Conservation (phyloP, 2,888 invertebrate species). For the Athalia rosae region DNA sequence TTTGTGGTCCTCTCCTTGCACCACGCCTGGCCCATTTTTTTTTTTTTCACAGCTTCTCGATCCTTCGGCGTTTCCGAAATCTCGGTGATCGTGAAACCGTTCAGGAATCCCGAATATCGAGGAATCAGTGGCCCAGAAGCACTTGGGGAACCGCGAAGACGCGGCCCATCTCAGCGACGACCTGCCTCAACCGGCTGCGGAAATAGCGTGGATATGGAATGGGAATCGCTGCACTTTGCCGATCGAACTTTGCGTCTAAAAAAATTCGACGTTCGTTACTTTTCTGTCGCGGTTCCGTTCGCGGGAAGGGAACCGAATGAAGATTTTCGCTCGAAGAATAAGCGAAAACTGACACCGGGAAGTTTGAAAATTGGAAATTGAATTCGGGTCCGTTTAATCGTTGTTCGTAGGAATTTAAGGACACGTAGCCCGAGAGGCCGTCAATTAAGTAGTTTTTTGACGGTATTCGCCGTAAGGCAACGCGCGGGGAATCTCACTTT, state of each 20-base stretch:
- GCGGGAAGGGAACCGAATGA: neutral
- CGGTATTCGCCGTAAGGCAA: neutral
- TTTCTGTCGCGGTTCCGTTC: neutral
- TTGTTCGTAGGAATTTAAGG: neutral
- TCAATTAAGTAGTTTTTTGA: slow-evolving; percentile 28
- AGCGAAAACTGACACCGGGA: neutral
- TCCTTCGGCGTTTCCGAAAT: slow-evolving; percentile 32
- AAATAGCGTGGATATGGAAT: neutral
- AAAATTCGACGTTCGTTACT: neutral
- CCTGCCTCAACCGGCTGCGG: slow-evolving; percentile 14
- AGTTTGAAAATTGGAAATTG: neutral
- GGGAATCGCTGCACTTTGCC: neutral
- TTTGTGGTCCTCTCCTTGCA: slow-evolving; percentile 70
- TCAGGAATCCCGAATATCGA: neutral
- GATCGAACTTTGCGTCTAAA: neutral
- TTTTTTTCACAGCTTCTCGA: slow-evolving; percentile 37
- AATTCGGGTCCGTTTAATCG: neutral
- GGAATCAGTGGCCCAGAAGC: neutral
- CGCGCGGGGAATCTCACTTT: slow-evolving; percentile 37
- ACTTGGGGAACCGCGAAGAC: neutral
- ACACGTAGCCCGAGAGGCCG: neutral
- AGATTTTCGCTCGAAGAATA: neutral
- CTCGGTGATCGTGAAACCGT: too few species aligned
- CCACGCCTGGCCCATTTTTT: slow-evolving; percentile 72
- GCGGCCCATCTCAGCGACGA: slow-evolving; percentile 18